phyloP scores from a whole-genome alignment of 2,113 vertebrate species.

The Scytalopus superciliaris region DNA sequence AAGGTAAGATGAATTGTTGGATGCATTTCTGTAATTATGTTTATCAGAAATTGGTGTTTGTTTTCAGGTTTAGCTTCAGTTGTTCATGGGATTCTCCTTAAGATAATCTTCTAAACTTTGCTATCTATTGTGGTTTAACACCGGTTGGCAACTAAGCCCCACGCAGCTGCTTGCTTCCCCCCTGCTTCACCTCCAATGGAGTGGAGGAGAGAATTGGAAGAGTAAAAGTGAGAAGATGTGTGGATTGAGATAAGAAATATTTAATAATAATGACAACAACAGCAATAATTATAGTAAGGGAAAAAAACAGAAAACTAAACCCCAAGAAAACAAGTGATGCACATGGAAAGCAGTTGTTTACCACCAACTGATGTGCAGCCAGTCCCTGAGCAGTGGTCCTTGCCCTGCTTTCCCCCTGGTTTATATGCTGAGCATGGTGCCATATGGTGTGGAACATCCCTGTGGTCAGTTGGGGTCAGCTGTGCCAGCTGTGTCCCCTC shows the following conservation, averaged over 20 bases:
- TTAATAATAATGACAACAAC: neutral
- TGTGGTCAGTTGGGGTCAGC: neutral
- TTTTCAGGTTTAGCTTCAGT: neutral
- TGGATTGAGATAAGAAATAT: neutral
- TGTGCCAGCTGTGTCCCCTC: neutral
- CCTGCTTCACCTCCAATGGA: rapidly evolving
- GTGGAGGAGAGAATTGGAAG: neutral
- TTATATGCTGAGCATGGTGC: neutral
- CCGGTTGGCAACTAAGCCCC: neutral
- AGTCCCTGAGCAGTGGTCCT: neutral
- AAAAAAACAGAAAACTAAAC: neutral
- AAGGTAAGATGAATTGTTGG: slow-evolving; percentile 77
- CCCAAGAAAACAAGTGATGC: neutral
- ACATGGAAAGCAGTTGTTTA: neutral
- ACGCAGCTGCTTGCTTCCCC: neutral
- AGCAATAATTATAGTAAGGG: neutral
- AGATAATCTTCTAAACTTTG: neutral
- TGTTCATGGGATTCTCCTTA: neutral
- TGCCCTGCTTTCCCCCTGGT: neutral
- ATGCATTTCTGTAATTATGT: rapidly evolving
- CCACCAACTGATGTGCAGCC: neutral
- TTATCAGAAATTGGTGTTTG: neutral
- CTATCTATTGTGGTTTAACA: neutral
- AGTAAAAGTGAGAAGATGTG: neutral
- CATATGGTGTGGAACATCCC: neutral